Conservation (phyloP, 2,113 vertebrate genomes). For the Bubo blakistoni region DNA sequence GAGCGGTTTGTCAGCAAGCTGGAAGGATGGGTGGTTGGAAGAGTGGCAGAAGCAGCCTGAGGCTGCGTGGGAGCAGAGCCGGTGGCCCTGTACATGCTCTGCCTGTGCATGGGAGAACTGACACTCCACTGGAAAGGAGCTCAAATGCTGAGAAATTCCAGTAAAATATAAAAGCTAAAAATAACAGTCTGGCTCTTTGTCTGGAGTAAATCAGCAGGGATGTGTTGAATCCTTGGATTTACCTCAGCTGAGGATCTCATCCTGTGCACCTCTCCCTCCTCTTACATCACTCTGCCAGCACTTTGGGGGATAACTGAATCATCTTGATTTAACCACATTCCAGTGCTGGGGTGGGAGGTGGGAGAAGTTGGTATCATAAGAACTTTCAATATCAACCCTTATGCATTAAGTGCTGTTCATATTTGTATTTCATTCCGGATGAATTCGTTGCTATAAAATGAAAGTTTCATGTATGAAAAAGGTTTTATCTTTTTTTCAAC, state of each 20-base stretch:
- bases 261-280: background rate
- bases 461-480: background rate
- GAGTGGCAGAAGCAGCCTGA: background rate
- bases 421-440: background rate
- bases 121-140: background rate
- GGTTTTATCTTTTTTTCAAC: background rate
- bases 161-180: background rate
- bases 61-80: background rate
- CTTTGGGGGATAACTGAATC: background rate
- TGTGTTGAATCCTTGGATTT: background rate
- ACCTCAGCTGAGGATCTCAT: background rate
- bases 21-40: background rate
- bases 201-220: background rate
- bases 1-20: conserved; percentile 4
- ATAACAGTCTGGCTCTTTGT: background rate
- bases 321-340: background rate
- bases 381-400: background rate
- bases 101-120: background rate
- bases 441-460: background rate
- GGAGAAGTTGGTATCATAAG: background rate
- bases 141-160: background rate
- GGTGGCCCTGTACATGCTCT: background rate
- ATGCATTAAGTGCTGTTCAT: background rate
- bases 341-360: background rate
- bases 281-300: background rate